Evolutionary conservation across 2,113 vertebrate genomes (phyloP), one percentile per base, ranked within the genome.

Genomic region (Carassius carassius): DNA sequence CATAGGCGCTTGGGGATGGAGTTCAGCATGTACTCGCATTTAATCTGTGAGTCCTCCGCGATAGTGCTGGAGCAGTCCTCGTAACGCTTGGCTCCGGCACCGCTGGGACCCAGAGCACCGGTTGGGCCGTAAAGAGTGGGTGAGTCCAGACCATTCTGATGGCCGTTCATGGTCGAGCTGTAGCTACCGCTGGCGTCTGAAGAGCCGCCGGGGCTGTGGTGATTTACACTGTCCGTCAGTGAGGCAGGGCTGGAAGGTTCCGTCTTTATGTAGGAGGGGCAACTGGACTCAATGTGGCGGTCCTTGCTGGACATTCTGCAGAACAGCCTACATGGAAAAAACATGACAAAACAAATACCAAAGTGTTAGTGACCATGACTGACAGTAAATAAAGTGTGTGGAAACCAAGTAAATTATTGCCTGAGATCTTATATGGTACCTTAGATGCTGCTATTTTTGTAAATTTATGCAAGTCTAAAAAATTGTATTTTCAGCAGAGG

Each of bases 271-370:
- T 98, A 99, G 82, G 98, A 98, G 92, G 97, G 97, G 95, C 98
- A 99, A 96, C 95, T 99, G 86, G 98, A 99, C 95, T 99, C 98
- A 96, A 99, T 97, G 96, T 99, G 98, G 92, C 97, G 98, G 95
- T 99, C 98, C 96, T 99, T 99, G 96, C 95, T 99, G 96, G 98
- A 99, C 98, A 99, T 99, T 98, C 98, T 99, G 98, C 98, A 99
- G 96, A 99, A 97, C 96, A 99, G 98, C 98, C 98, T 99, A 90
- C 37, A 23, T 67, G 67, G 72, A 32, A 9, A 44, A 73, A 49
- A 77, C n/a, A 11, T 3, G 23, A 62, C 25, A 8, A 47, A 63
- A 62, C 7, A 44, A 44, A 79, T 17, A 51, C 7, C 5, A 16
- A 49, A 75, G 19, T 21, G 51, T 35, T 44, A 47, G n/a, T 47